These are phyloP conservation scores for Hirundo rustica DNA, from an alignment of 2,797 vertebrate genomes.

Conservation along the genomic window DNA sequence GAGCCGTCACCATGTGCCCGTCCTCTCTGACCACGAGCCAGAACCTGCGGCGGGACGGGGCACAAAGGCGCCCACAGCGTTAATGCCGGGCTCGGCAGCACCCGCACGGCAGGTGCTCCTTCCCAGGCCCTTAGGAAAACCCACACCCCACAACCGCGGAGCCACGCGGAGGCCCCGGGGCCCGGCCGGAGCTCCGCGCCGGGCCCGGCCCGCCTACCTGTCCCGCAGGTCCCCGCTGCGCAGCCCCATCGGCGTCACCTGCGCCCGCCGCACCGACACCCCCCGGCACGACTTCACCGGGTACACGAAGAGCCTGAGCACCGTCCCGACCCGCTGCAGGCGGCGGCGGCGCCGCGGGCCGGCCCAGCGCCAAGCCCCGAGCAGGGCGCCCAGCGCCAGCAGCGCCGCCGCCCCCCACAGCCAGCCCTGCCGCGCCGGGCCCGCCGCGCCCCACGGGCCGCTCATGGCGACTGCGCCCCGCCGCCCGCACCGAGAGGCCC, in stretches of 20 bases:
- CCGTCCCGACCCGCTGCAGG: conserved; percentile 81
- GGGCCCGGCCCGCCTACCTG: conserved; percentile 74
- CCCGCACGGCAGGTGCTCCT: background rate
- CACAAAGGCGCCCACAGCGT: background rate
- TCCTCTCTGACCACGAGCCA: conserved; percentile 90
- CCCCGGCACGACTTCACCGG: conserved; percentile 90
- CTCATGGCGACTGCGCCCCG: background rate
- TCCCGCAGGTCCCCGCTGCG: conserved; percentile 84
- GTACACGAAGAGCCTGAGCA: conserved; percentile 84
- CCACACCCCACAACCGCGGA: rapidly evolving
- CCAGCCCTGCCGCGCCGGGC: background rate
- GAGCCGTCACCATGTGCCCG: conserved; percentile 88
- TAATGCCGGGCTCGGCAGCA: background rate
- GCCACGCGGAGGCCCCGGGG: background rate
- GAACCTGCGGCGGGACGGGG: conserved; percentile 75
- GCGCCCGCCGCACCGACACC: conserved; percentile 75
- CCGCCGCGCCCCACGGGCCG: background rate
- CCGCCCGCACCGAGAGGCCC: too few relatives aligned
- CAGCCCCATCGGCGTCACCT: conserved; percentile 81
- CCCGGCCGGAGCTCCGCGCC: background rate
- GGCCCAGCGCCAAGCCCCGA: conserved; percentile 27
- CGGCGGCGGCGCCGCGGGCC: background rate
- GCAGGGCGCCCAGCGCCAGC: background rate
- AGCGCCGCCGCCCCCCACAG: background rate
- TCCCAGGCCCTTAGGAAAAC: background rate